A percentile compares a stretch with the other conserved stretches of the same genome.
phyloP scores from a whole-genome alignment of 2,888 invertebrate genomes.

The Aspidiotus rigidus region DNA sequence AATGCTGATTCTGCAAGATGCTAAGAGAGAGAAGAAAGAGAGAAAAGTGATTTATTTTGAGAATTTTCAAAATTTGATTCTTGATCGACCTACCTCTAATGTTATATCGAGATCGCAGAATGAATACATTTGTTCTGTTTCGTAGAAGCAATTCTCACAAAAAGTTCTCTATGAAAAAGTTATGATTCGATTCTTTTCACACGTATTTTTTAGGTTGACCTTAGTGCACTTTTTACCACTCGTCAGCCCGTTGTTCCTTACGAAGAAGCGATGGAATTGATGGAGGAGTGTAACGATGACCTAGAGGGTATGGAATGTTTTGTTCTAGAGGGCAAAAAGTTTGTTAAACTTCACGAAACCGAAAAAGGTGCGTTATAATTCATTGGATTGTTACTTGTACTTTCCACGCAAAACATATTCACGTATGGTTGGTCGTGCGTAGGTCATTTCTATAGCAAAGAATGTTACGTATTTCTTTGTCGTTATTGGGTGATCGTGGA shows the following conservation, averaged over 20 bases:
- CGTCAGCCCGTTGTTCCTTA: conserved; percentile 80
- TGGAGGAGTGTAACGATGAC: conserved; percentile 97
- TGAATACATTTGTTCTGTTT: too few relatives aligned
- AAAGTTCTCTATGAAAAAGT: too few relatives aligned
- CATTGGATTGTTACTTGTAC: neutral
- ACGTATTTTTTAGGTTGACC: conserved; percentile 58
- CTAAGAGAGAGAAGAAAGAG: too few relatives aligned
- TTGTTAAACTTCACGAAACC: conserved; percentile 89
- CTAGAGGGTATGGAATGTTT: conserved; percentile 96
- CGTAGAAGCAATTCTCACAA: too few relatives aligned
- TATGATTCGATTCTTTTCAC: neutral
- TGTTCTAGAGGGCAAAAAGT: conserved; percentile 92
- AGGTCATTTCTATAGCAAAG: conserved; percentile 80
- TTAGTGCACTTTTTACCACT: conserved; percentile 90
- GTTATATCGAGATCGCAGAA: neutral
- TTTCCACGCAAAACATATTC: neutral
- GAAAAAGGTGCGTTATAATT: conserved; percentile 58
- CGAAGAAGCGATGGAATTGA: conserved; percentile 74
- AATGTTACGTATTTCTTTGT: conserved; percentile 97
- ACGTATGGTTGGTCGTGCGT: conserved; percentile 34
- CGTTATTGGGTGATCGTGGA: conserved; percentile 79
- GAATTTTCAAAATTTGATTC: too few relatives aligned
- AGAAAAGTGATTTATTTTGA: too few relatives aligned
- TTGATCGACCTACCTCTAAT: neutral
- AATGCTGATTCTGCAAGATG: too few relatives aligned